These are phyloP conservation scores for Caenorhabditis drosophilae DNA, from an alignment of 2,888 invertebrate species.

Conservation along the genomic window DNA sequence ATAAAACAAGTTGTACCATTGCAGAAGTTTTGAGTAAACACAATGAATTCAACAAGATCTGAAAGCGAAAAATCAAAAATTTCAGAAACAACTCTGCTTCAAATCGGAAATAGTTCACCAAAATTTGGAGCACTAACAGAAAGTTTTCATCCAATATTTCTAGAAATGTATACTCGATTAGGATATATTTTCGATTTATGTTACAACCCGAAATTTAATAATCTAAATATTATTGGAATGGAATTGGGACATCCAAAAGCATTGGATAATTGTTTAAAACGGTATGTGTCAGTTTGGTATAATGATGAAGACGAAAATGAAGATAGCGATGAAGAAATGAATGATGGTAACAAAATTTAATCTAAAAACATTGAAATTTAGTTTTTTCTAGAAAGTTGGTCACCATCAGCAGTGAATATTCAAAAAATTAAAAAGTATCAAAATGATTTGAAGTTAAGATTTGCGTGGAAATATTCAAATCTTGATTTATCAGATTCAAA, in stretches of 20 bases:
- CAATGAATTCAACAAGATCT: too few species aligned
- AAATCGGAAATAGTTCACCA: conserved; percentile 4
- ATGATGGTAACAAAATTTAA: neutral
- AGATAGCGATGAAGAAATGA: conserved; percentile 4
- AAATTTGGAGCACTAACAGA: conserved; percentile 10
- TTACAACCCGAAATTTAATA: too few species aligned
- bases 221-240: conserved; percentile 11
- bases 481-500: conserved; percentile 5
- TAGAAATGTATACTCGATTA: conserved; percentile 25
- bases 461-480: conserved; percentile 24
- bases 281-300: conserved; percentile 15
- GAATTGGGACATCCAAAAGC: conserved; percentile 15
- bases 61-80: too few species aligned
- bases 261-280: conserved; percentile 3
- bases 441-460: conserved; percentile 6
- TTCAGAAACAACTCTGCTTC: too few species aligned
- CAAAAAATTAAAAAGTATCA: neutral
- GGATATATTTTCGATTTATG: neutral
- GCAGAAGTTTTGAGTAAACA: too few species aligned
- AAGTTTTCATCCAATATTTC: conserved; percentile 6
- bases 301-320: too few species aligned
- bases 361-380: neutral
- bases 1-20: too few species aligned
- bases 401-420: neutral
- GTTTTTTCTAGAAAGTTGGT: too few species aligned